These are phyloP conservation scores for Empis livida DNA, from an alignment of 2,888 invertebrate genomes.

Conservation along the genomic window DNA sequence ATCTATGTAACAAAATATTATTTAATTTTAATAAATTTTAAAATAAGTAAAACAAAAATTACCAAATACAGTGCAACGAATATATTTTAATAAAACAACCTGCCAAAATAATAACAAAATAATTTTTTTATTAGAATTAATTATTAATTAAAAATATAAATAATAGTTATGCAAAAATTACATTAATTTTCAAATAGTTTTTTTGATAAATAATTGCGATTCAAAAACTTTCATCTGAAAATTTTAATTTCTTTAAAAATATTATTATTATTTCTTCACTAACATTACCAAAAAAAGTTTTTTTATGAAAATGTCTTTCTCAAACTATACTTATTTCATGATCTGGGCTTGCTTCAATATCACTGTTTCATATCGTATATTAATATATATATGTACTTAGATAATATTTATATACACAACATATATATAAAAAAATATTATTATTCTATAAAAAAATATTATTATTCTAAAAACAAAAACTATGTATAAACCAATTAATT, in stretches of 20 bases:
- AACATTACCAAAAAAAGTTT: background rate
- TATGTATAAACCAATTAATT: background rate
- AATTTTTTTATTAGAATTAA: no score
- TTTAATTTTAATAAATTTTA: no score
- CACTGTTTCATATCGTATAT: constrained; percentile 38
- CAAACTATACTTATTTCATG: no score
- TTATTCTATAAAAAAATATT: constrained; percentile 3
- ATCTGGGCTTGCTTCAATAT: constrained; percentile 33
- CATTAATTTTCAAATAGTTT: no score
- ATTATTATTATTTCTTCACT: no score
- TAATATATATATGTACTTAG: constrained; percentile 17
- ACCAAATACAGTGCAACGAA: background rate
- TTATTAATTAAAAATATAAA: no score
- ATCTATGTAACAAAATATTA: no score
- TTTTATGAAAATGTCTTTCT: constrained; percentile 8
- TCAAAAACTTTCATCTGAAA: no score
- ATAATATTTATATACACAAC: background rate
- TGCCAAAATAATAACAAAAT: background rate
- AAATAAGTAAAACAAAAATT: no score
- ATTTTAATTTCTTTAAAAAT: no score
- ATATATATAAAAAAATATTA: constrained; percentile 15
- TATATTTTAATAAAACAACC: background rate
- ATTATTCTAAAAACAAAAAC: constrained; percentile 1
- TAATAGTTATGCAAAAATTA: no score
- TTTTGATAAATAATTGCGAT: no score